These are phyloP conservation scores for Drosophila aff. DNA, from an alignment of 1,140 invertebrate genomes.

Conservation along the genomic window DNA sequence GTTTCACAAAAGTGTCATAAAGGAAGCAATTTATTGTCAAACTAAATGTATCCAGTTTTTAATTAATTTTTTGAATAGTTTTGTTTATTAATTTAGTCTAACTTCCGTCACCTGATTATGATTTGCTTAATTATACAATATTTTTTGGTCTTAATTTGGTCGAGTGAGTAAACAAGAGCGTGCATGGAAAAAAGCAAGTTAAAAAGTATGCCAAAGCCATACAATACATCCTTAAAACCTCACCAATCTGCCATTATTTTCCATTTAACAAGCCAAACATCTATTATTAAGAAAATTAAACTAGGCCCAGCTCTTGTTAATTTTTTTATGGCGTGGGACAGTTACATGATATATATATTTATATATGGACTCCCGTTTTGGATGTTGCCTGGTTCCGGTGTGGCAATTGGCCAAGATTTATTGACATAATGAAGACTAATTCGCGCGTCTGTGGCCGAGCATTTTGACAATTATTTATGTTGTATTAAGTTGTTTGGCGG, in stretches of 20 bases:
- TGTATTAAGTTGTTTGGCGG: constrained; percentile 70
- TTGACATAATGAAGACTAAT: constrained; percentile 84
- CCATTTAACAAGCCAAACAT: not conserved
- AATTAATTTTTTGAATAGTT: constrained; percentile 4
- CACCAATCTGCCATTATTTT: not conserved
- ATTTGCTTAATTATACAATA: not conserved
- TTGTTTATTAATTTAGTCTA: not conserved
- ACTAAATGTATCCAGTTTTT: not conserved
- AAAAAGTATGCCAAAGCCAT: too few species aligned
- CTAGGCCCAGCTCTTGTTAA: constrained; percentile 1
- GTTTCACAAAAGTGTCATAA: not conserved
- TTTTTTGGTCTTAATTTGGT: not conserved
- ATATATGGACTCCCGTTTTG: constrained; percentile 33
- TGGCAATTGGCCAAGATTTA: constrained; percentile 74
- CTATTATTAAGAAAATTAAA: constrained; percentile 39
- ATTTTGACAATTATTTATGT: constrained; percentile 78
- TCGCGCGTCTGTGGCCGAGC: constrained; percentile 60
- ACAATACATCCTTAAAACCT: not conserved
- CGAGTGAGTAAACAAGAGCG: not conserved
- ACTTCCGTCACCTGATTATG: constrained; percentile 2
- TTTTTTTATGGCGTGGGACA: constrained; percentile 28
- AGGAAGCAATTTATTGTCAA: not conserved
- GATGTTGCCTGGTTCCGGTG: constrained; percentile 43
- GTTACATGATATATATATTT: constrained; percentile 26
- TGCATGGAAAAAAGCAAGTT: not conserved